Base-by-base conservation (phyloP, 2,113 vertebrate genomes). In the Chunga burmeisteri region DNA sequence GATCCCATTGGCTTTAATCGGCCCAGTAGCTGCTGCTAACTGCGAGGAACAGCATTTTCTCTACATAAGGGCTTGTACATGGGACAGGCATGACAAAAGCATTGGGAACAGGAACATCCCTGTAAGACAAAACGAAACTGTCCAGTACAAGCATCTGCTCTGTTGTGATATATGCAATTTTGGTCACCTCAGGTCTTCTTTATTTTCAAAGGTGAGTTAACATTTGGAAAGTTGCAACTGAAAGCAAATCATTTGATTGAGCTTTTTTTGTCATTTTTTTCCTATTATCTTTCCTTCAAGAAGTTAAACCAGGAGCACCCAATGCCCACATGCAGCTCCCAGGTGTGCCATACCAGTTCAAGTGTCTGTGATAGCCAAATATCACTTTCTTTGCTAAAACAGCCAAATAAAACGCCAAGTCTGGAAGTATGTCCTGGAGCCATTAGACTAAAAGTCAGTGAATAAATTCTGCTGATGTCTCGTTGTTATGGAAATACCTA, bases 71-170 rank as follows among this genome's bases (percentile, higher is more conserved):
- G 10, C 38, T 84, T 53, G 34, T 36, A 36, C 10, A 10, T 58
- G 30, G 26, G 13, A 53, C 22, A 30, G 29, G 22, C 5, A 27
- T 26, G 47, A 68, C 7, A 30, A 79, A 20, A 23, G 26, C 53
- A 46, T 1, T 27, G 22, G 78, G 38, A 78, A n/a, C 6, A 71
- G 32, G 26, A 74, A 6, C 0, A 1, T 13, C 17, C 4, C 18
- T 67, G 16, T 30, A 55, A 71, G 25, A 78, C 4, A 81, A 55
- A 63, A 36, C 63, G 25, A 25, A 21, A 30, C 6, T 40, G 4
- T 65, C 36, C 71, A 56, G 13, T 65, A n/a, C 32, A 59, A 65
- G 2, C 5, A 61, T 44, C n/a, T 82, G 46, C 16, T 81, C n/a
- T 59, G 9, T 46, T 7, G 7, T 40, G 18, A 8, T 25, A 8